Evolutionary conservation across 2,113 vertebrate species (phyloP), one percentile per base, ranked within the genome.

Genomic region (Mola mola): DNA sequence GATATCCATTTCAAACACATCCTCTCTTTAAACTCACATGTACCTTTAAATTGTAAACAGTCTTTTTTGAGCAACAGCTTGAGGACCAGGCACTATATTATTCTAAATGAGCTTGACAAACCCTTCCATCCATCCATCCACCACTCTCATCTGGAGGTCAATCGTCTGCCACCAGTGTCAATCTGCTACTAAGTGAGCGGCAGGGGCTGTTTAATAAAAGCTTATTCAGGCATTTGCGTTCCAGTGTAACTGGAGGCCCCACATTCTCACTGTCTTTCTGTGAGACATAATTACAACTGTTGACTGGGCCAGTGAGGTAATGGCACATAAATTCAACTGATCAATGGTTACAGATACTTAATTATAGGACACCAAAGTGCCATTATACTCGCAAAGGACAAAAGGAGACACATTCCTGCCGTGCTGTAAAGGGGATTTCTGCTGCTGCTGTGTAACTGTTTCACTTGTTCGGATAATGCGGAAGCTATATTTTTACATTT

Each of bases 301-400:
- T 88, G 90, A 91, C 88, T 88, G 86, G 84, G 89, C 90, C 78
- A 75, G 89, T 92, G 91, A 92, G 89, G 90, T 92, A 91, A 92
- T 90, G 79, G 88, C 84, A 84, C 87, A 90, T 91, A 91, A 91
- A 91, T 92, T 79, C 79, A 79, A 60, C 66, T 87, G 87, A 92
- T 91, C 91, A 89, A 91, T 91, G 85, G 85, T 72, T 84, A 68
- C 61, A 41, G 83, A 80, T 74, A 61, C 75, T 83, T 89, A 90
- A 92, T 92, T 90, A 92, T 83, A 91, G 88, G 88, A 88, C 80
- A 69, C 66, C 57, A 55, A 69, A 60, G 75, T 53, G 52, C 79
- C 75, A 90, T 92, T 91, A 91, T 78, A 66, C 77, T 69, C 57
- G 49, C 71, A 59, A 44, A 72, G 65, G 75, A 86, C 62, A 75